Evolutionary conservation across 2,888 invertebrate species (phyloP), one percentile per base, ranked within the genome.

Genomic region (Dasysyrphus tricinctus): DNA sequence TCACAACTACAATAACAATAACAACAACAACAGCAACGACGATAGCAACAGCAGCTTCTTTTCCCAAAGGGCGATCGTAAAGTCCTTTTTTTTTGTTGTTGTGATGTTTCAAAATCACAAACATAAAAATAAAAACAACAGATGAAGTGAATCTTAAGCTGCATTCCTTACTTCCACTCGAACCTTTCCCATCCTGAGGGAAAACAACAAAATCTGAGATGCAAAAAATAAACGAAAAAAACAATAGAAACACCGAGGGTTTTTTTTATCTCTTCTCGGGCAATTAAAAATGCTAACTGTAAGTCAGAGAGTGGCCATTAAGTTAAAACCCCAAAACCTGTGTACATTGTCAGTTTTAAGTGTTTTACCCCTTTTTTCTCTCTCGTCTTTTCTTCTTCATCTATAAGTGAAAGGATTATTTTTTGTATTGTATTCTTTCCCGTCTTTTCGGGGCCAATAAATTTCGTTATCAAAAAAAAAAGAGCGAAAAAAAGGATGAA

Each of bases 261-360:
- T 49, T 85, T 77, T 49, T 78, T 74, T 81, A 78, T 81, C 74
- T 78, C 19, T 67, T 82, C 39, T 51, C 44, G 78, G 67, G 75
- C 86, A 86, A 86, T 86, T 86, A 86, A 86, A 86, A 82, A 86
- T 82, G 86, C 82, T 86, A 82, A 86, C 86, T 86, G 78, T 86
- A 74, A 86, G 86, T 81, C 86, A 79, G 82, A 82, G 82, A 86
- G 82, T 86, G 82, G 79, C 81, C 82, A 82, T 86, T 86, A 86
- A 86, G 82, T 61, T 61, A 42, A 82, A 86, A 86, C 78, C 86
- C 86, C 78, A 82, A 82, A 82, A 86, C 86, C 86, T 86, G 86
- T 86, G 82, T 86, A 86, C 82, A 82, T 86, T 86, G 86, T 86
- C 86, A 81, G 86, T 86, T 79, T 86, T 86, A 86, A 86, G 86